A percentile compares a stretch with the other conserved stretches of the same genome.
These are phyloP conservation scores for Solea solea DNA, from an alignment of 2,113 vertebrate genomes.

Conservation along the genomic window DNA sequence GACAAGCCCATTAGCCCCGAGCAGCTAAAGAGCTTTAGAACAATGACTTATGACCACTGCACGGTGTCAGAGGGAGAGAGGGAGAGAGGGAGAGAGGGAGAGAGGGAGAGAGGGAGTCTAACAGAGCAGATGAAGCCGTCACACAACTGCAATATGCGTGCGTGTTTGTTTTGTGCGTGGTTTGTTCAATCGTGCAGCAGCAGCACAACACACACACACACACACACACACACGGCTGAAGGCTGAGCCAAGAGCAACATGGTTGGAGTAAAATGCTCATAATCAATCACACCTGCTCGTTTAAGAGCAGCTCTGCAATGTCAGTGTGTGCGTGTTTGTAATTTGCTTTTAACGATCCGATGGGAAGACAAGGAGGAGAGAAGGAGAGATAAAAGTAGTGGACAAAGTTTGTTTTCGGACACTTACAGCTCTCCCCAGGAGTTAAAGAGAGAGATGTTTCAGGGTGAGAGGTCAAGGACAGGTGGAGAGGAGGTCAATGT, in stretches of 20 bases:
- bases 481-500: neutral
- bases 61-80: slow-evolving; percentile 6
- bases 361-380: too few relatives aligned
- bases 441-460: neutral
- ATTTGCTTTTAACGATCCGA: too few relatives aligned
- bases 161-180: neutral
- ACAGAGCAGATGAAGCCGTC: slow-evolving; percentile 33
- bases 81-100: too few relatives aligned
- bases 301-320: neutral
- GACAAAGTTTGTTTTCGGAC: neutral
- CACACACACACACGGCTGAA: slow-evolving; percentile 8
- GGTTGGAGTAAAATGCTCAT: slow-evolving; percentile 1
- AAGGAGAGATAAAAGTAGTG: too few relatives aligned
- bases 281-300: slow-evolving; percentile 30
- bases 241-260: slow-evolving; percentile 31
- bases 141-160: neutral
- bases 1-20: slow-evolving; percentile 62
- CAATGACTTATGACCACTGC: slow-evolving; percentile 23
- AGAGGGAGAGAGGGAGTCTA: neutral
- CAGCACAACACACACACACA: neutral
- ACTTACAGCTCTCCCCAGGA: neutral
- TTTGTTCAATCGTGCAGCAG: slow-evolving; percentile 5
- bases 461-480: too few relatives aligned
- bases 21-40: slow-evolving; percentile 32
- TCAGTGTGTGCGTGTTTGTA: neutral